Base-by-base conservation (phyloP, 2,113 vertebrate genomes). In the Chaenogobius annularis region DNA sequence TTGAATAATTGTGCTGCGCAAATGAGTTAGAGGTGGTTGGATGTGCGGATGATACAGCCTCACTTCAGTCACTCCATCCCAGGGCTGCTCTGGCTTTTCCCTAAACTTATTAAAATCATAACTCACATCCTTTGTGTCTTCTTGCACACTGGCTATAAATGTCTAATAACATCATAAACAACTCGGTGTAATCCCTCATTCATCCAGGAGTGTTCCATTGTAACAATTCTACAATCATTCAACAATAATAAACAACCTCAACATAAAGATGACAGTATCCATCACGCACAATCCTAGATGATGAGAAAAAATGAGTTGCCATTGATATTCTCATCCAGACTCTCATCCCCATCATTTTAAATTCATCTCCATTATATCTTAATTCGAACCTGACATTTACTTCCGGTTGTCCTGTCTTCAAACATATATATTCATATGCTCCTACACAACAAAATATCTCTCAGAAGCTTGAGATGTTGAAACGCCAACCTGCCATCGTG, bases 401-500 rank as follows among this genome's bases (percentile, higher is more conserved):
- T 9, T 69, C 69, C 13, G 37, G 15, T 35, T 0, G 1, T 68
- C 72, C 22, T 2, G 0, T 61, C 78, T 68, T 31, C 44, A 40
- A 40, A 71, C 43, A 3, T 72, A 46, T 20, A 46, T 23, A 46
- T 55, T 37, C 46, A 58, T 56, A 69, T 44, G 76, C 23, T 63
- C 40, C 70, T 52, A 46, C 22, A 22, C 58, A 35, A 17, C 15
- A 5, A 70, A 43, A 77, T 80, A 74, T 73, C 81, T 69, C 70
- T 82, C 74, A 69, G 22, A 71, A 11, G 65, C 12, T 47, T 35
- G 66, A 26, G 64, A 68, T 64, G 74, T 66, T 71, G 47, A 75
- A 73, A 80, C 59, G 35, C 72, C 78, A 75, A 81, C 83, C 71
- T 75, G 77, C 79, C 7, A 4, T 66, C 59, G 26, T 74, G 74